Conservation (phyloP, 2,888 invertebrate genomes). For the Drosophila borborema region DNA sequence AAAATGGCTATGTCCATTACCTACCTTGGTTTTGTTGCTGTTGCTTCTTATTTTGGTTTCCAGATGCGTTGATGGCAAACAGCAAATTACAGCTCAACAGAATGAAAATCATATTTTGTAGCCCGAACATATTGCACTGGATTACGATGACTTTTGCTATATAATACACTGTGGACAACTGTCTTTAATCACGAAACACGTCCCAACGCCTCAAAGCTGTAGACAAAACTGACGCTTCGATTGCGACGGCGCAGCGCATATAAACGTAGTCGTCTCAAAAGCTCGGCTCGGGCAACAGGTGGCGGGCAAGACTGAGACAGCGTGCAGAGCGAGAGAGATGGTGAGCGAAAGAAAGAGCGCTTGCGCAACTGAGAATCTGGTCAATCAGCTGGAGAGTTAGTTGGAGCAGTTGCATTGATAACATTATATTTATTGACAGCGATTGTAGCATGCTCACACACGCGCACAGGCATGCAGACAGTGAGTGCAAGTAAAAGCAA, state of each 20-base stretch:
- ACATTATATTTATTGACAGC: slow-evolving; percentile 47
- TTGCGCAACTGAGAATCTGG: slow-evolving; percentile 64
- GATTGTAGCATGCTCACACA: slow-evolving; percentile 1
- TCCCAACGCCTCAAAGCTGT: slow-evolving; percentile 59
- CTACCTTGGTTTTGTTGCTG: slow-evolving; percentile 75
- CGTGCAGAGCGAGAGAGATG: background rate
- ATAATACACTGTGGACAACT: slow-evolving; percentile 8
- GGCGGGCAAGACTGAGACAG: slow-evolving; percentile 11
- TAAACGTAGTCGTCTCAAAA: slow-evolving; percentile 64
- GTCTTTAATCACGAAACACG: slow-evolving; percentile 27
- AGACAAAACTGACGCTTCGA: slow-evolving; percentile 74
- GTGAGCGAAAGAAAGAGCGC: slow-evolving; percentile 21
- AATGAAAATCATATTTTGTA: slow-evolving; percentile 55
- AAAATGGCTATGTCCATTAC: slow-evolving; percentile 15
- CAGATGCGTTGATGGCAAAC: slow-evolving; percentile 52
- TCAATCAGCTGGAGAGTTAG: slow-evolving; percentile 55
- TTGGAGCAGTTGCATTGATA: slow-evolving; percentile 41
- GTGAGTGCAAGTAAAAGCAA: slow-evolving; percentile 30
- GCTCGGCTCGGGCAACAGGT: slow-evolving; percentile 16
- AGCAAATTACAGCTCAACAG: slow-evolving; percentile 61
- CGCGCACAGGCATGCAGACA: background rate
- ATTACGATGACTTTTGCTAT: slow-evolving; percentile 24
- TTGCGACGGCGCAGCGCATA: slow-evolving; percentile 70
- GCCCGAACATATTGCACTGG: slow-evolving; percentile 57
- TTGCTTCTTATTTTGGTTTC: slow-evolving; percentile 56